Percentiles rank a stretch among this genome's conserved stretches.
phyloP scores from a whole-genome alignment of 2,888 invertebrate genomes.

The Drosophila pseudotalamancana region DNA sequence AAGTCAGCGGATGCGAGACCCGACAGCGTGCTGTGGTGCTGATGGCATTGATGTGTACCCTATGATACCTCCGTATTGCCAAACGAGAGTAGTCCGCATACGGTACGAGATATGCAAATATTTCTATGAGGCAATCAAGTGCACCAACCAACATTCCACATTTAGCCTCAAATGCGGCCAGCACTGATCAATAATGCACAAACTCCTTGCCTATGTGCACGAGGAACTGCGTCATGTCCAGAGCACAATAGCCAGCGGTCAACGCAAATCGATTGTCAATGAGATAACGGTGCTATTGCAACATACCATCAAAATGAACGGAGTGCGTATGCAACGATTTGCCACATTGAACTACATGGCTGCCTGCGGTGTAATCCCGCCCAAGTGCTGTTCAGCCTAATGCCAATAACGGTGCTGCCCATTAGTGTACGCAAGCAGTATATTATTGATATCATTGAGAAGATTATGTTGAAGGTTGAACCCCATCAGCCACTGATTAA shows the following conservation, averaged over 20 bases:
- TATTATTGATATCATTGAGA: slow-evolving; percentile 63
- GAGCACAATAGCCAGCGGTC: slow-evolving; percentile 88
- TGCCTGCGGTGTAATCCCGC: slow-evolving; percentile 94
- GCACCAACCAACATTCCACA: slow-evolving; percentile 61
- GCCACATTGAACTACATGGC: slow-evolving; percentile 92
- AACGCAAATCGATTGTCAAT: slow-evolving; percentile 88
- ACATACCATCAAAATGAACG: slow-evolving; percentile 91
- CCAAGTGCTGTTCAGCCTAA: slow-evolving; percentile 92
- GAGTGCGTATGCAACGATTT: slow-evolving; percentile 88
- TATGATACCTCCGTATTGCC: slow-evolving; percentile 92
- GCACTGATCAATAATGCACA: no score
- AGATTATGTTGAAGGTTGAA: slow-evolving; percentile 87
- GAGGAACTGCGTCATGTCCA: slow-evolving; percentile 88
- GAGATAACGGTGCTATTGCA: slow-evolving; percentile 89
- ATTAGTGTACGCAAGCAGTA: slow-evolving; percentile 84
- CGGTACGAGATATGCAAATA: slow-evolving; percentile 87
- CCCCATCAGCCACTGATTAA: slow-evolving; percentile 90
- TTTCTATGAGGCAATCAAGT: slow-evolving; percentile 85
- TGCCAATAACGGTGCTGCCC: slow-evolving; percentile 90
- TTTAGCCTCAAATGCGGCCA: slow-evolving; percentile 69
- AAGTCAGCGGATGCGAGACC: slow-evolving; percentile 86
- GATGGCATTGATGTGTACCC: slow-evolving; percentile 93
- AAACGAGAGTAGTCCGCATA: slow-evolving; percentile 90
- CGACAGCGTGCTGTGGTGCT: slow-evolving; percentile 90
- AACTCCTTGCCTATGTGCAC: slow-evolving; percentile 87